phyloP scores from a whole-genome alignment of 2,888 invertebrate species.

The Drosophila macrospina region DNA sequence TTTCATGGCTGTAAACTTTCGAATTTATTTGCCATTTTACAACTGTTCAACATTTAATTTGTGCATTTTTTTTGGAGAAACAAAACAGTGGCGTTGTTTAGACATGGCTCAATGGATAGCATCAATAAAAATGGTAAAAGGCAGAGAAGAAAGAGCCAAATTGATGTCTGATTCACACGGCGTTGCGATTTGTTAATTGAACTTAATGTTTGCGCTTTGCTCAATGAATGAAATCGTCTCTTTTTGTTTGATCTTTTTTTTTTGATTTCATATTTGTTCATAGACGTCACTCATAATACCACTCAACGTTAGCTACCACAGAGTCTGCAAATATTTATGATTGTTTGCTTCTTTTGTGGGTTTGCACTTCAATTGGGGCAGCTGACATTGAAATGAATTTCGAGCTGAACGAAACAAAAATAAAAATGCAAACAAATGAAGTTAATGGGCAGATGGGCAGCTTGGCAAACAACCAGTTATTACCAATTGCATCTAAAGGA shows the following conservation, averaged over 20 bases:
- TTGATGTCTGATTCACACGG: conserved; percentile 63
- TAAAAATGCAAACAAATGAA: conserved; percentile 5
- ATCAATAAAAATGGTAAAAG: conserved; percentile 6
- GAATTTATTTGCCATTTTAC: conserved; percentile 39
- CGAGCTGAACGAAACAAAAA: conserved; percentile 4
- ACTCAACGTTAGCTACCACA: conserved; percentile 36
- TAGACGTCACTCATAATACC: conserved; percentile 63
- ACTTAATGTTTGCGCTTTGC: conserved; percentile 27
- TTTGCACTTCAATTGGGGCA: conserved; percentile 43
- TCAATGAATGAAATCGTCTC: conserved; percentile 60
- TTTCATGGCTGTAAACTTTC: conserved; percentile 41
- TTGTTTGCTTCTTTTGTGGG: conserved; percentile 24
- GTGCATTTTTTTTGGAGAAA: conserved; percentile 24
- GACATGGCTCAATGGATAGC: conserved; percentile 44
- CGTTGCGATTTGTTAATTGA: conserved; percentile 28
- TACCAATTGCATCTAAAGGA: conserved; percentile 6
- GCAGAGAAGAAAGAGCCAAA: conserved; percentile 1
- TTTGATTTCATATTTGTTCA: conserved; percentile 42
- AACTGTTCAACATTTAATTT: conserved; percentile 30
- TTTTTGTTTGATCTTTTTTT: conserved; percentile 17
- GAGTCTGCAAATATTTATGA: conserved; percentile 65
- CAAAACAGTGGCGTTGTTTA: conserved; percentile 66
- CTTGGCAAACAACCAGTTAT: not conserved
- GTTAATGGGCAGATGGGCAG: conserved; percentile 11
- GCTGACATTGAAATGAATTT: conserved; percentile 46